Evolutionary conservation across 2,888 invertebrate species (phyloP), one percentile per base, ranked within the genome.

Genomic region (Patella caerulea): DNA sequence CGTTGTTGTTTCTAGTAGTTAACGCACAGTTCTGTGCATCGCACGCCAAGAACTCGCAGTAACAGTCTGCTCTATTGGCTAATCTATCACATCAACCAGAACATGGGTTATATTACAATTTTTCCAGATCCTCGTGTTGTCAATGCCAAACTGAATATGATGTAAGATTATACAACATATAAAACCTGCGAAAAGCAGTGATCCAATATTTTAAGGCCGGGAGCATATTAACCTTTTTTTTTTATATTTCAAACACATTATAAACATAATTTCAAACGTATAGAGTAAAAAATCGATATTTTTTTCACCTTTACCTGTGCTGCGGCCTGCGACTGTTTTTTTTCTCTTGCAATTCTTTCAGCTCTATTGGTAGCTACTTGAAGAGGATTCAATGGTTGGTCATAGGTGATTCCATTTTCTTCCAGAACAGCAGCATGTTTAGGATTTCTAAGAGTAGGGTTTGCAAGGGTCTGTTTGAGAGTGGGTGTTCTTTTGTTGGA

Each of bases 341-440:
- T 91, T 78, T 91, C 97, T 88, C 95, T 94, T 15, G 96, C 95
- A 83, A 97, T 94, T 86, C 97, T 94, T 88, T 97, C 97, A 19
- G 96, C 96, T 88, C 96, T 94, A 53, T 87, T 88, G 71, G 88
- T 87, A 0, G 91, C 91, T 76, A 92, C 89, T 79, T 91, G 88
- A 78, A 95, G 94, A 0, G 98, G 97, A 84, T 95, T 93, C 74
- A 96, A 93, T 9, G 98, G 97, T 89, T 94, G 94, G 87, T 98
- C 98, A 89, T 96, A 96, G 81, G 93, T 94, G 79, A 98, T 95
- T 56, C 96, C 96, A 90, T 95, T 95, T 84, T 97, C 97, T 79
- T 94, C 94, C 86, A 98, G 93, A 80, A 97, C 95, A 73, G 95
- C 95, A 52, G 95, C 94, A 91, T 97, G 96, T 69, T 96, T 97